A percentile compares a stretch with the other conserved stretches of the same genome.
These are phyloP conservation scores for Sebastes flavidus DNA, from an alignment of 2,797 vertebrate genomes.

Conservation along the genomic window DNA sequence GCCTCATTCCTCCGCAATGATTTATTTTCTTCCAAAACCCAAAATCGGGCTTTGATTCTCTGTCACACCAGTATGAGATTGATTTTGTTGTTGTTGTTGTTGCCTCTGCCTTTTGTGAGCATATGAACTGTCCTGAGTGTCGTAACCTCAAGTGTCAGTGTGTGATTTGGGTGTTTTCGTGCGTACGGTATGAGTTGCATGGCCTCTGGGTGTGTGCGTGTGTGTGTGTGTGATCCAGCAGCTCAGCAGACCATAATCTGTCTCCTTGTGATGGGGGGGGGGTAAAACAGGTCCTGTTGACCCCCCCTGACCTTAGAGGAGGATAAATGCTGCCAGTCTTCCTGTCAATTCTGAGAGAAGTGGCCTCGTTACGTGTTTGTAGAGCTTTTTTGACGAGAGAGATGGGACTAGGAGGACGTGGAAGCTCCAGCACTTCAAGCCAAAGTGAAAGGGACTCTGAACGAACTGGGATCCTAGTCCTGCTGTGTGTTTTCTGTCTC, in stretches of 20 bases:
- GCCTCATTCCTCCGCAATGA: conserved; percentile 53
- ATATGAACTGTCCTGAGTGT: conserved; percentile 50
- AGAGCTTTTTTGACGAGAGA: conserved; percentile 39
- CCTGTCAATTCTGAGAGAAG: conserved; percentile 74
- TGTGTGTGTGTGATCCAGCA: conserved; percentile 44
- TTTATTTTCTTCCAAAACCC: background rate
- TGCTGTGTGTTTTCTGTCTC: conserved; percentile 46
- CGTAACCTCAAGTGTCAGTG: conserved; percentile 51
- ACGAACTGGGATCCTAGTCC: conserved; percentile 55
- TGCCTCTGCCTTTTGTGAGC: conserved; percentile 62
- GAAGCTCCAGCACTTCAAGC: conserved; percentile 66
- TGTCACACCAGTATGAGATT: conserved; percentile 38
- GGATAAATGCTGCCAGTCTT: conserved; percentile 80
- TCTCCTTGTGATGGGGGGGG: conserved; percentile 14
- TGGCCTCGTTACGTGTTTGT: conserved; percentile 63
- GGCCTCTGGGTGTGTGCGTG: conserved; percentile 61
- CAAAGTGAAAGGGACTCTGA: conserved; percentile 71
- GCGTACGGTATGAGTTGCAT: conserved; percentile 71
- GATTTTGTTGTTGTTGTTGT: conserved; percentile 31
- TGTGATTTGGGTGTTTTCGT: conserved; percentile 47
- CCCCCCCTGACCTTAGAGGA: conserved; percentile 65
- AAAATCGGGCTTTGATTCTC: conserved; percentile 36
- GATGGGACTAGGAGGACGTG: conserved; percentile 38
- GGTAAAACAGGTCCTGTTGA: conserved; percentile 40
- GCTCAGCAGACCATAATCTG: conserved; percentile 52